These are phyloP conservation scores for Torymus auratus DNA, from an alignment of 2,888 invertebrate species.

Conservation along the genomic window DNA sequence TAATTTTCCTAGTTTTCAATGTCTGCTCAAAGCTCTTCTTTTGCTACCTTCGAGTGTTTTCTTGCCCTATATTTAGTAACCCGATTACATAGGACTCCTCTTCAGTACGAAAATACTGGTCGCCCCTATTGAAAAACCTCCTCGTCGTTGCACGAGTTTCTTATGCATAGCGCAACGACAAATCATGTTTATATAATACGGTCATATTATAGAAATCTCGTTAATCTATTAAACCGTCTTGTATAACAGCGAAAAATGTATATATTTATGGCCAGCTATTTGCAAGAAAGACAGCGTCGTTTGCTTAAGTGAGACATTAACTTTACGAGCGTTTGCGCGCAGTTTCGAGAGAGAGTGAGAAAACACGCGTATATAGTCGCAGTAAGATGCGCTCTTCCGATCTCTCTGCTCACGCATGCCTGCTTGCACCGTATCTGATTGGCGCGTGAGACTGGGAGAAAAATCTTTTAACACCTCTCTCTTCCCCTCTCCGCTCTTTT, in stretches of 20 bases:
- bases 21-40: too few species aligned
- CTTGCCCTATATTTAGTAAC: too few species aligned
- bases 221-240: slow-evolving; percentile 25
- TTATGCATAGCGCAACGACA: not conserved
- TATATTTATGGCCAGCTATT: not conserved
- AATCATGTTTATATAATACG: slow-evolving; percentile 3
- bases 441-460: not conserved
- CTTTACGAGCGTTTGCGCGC: slow-evolving; percentile 3
- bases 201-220: not conserved
- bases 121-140: too few species aligned
- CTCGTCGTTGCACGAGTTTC: too few species aligned
- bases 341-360: slow-evolving; percentile 18
- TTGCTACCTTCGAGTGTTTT: too few species aligned
- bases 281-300: not conserved
- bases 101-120: too few species aligned
- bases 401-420: slow-evolving; percentile 4
- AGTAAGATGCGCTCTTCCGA: slow-evolving; percentile 5
- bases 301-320: slow-evolving; percentile 35
- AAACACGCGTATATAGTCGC: too few species aligned
- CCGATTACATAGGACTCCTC: too few species aligned
- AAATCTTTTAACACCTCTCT: slow-evolving; percentile 8
- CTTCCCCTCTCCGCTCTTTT: too few species aligned
- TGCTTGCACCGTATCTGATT: not conserved
- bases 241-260: slow-evolving; percentile 19
- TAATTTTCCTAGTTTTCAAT: too few species aligned